Conservation (phyloP, 2,888 invertebrate genomes). For the Lysandra bellargus region DNA sequence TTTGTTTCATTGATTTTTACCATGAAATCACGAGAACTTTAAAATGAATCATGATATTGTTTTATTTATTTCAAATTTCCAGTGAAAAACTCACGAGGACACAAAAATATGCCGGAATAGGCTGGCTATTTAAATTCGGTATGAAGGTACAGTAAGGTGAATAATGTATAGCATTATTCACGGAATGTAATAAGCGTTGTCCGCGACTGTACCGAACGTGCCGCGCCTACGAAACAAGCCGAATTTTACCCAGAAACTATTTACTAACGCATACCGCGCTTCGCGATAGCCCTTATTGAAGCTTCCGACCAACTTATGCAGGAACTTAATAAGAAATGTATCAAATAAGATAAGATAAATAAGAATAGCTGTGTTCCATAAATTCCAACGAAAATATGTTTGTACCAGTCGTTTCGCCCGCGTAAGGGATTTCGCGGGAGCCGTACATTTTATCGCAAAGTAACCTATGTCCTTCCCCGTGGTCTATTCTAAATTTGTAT, state of each 20-base stretch:
- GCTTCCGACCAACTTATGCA: neutral
- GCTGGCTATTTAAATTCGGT: neutral
- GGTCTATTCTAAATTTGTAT: neutral
- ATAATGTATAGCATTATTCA: constrained; percentile 55
- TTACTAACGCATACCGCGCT: constrained; percentile 59
- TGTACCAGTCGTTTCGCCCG: neutral
- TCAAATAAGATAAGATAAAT: constrained; percentile 5
- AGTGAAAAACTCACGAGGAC: neutral
- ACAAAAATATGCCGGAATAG: neutral
- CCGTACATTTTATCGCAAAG: neutral
- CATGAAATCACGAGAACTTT: neutral
- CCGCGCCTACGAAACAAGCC: constrained; percentile 56
- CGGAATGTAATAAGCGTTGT: constrained; percentile 71
- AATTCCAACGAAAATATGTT: neutral
- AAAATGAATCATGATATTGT: neutral
- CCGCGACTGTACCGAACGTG: constrained; percentile 55
- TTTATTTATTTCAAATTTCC: neutral
- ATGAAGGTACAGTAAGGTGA: constrained; percentile 22
- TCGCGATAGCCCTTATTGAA: constrained; percentile 37
- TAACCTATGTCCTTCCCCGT: neutral
- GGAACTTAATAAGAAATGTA: constrained; percentile 21
- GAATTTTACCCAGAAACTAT: constrained; percentile 56
- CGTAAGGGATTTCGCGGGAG: neutral
- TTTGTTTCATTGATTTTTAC: neutral
- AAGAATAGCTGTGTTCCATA: neutral